phyloP scores from a whole-genome alignment of 1,140 invertebrate genomes.

The Luehdorfia chinensis region DNA sequence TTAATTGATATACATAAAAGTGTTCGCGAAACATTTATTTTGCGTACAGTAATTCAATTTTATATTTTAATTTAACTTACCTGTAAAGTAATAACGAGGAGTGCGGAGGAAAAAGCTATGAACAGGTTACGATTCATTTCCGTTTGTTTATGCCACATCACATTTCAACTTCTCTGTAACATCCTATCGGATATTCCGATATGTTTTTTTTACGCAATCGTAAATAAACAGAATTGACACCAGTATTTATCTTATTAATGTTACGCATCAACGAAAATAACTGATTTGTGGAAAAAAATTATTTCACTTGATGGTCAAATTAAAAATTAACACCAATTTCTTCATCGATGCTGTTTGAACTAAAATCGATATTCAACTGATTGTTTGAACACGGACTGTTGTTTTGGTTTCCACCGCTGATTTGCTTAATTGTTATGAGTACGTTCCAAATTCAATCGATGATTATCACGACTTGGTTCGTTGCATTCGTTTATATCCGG shows the following conservation, averaged over 20 bases:
- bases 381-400: conserved; percentile 34
- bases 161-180: conserved; percentile 27
- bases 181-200: conserved; percentile 14
- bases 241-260: no score
- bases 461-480: conserved; percentile 11
- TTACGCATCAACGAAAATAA: no score
- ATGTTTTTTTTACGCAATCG: conserved; percentile 3
- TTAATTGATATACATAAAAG: no score
- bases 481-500: conserved; percentile 7
- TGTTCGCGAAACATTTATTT: no score
- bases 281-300: no score
- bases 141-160: conserved; percentile 26
- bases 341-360: conserved; percentile 7
- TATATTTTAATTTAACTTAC: conserved; percentile 31
- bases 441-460: conserved; percentile 17
- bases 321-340: conserved; percentile 4
- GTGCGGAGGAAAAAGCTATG: conserved; percentile 35
- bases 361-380: conserved; percentile 25
- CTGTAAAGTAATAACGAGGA: conserved; percentile 48
- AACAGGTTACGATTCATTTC: conserved; percentile 52
- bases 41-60: no score
- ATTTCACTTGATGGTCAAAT: not conserved
- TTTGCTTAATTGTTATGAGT: conserved; percentile 42
- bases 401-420: conserved; percentile 39
- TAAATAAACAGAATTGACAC: no score